These are phyloP conservation scores for Danio aesculapii DNA, from an alignment of 2,797 vertebrate genomes.

Conservation along the genomic window DNA sequence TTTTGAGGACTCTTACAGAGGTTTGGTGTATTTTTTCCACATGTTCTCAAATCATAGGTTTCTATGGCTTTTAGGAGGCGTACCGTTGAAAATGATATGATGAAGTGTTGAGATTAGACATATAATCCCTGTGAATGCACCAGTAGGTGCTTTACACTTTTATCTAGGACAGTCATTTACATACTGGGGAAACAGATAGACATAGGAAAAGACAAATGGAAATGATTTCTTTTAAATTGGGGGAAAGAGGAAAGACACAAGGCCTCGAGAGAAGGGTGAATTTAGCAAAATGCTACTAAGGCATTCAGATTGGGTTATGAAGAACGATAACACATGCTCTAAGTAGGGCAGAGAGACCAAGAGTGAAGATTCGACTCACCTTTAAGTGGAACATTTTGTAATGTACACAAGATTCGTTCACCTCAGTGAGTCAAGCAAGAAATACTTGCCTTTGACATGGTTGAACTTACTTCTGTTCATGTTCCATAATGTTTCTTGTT, in stretches of 20 bases:
- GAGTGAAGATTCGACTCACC: slow-evolving; percentile 60
- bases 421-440: slow-evolving; percentile 5
- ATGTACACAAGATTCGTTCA: slow-evolving; percentile 38
- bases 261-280: slow-evolving; percentile 54
- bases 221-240: slow-evolving; percentile 52
- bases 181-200: slow-evolving; percentile 50
- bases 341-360: slow-evolving; percentile 63
- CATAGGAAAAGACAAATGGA: slow-evolving; percentile 51
- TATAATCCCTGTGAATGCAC: slow-evolving; percentile 30
- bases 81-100: slow-evolving; percentile 29
- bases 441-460: background rate
- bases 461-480: slow-evolving; percentile 11
- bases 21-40: slow-evolving; percentile 11
- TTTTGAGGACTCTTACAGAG: slow-evolving; percentile 35
- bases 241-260: slow-evolving; percentile 5
- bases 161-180: slow-evolving; percentile 66
- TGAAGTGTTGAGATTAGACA: slow-evolving; percentile 34
- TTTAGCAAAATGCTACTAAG: slow-evolving; percentile 49
- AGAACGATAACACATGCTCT: slow-evolving; percentile 55
- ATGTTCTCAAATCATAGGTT: slow-evolving; percentile 2
- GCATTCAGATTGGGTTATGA: slow-evolving; percentile 57
- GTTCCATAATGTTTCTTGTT: background rate
- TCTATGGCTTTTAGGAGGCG: slow-evolving; percentile 24
- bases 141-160: slow-evolving; percentile 44
- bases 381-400: slow-evolving; percentile 53